Evolutionary conservation across 2,888 invertebrate genomes (phyloP).

Genomic region (Lasioglossum vierecki): DNA sequence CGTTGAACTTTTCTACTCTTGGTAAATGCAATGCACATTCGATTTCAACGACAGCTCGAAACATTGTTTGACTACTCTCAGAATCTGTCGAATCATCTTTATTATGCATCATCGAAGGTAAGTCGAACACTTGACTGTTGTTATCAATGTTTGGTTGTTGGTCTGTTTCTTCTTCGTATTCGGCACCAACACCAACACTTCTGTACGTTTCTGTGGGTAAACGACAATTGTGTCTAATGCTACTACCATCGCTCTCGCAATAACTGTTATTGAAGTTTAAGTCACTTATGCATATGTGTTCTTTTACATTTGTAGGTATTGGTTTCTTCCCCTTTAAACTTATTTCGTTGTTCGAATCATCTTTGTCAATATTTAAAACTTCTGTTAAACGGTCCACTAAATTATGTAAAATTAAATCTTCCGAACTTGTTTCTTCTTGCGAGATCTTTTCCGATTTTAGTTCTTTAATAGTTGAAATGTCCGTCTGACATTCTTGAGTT

Average conservation of each 20-base stretch:
- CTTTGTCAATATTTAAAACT: conserved; percentile 71
- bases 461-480: conserved; percentile 71
- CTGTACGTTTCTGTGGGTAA: conserved; percentile 76
- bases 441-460: conserved; percentile 58
- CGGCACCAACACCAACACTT: conserved; percentile 81
- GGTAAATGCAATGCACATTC: conserved; percentile 86
- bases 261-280: conserved; percentile 72
- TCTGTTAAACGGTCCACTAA: conserved; percentile 74
- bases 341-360: conserved; percentile 66
- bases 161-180: conserved; percentile 75
- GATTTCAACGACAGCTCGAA: conserved; percentile 85
- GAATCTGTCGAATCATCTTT: conserved; percentile 28
- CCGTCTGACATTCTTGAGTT: conserved; percentile 78
- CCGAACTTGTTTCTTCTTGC: conserved; percentile 44
- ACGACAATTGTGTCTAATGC: conserved; percentile 73
- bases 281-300: conserved; percentile 60
- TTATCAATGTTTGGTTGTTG: conserved; percentile 62
- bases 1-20: conserved; percentile 79
- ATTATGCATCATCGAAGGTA: conserved; percentile 14
- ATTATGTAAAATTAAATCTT: conserved; percentile 66
- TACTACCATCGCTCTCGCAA: conserved; percentile 73
- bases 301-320: conserved; percentile 19
- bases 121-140: conserved; percentile 48
- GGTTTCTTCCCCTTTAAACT: conserved; percentile 37
- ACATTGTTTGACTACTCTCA: conserved; percentile 65